Evolutionary conservation across 2,888 invertebrate genomes (phyloP), one percentile per base, ranked within the genome.

Genomic region (Stenotaenia linearis): DNA sequence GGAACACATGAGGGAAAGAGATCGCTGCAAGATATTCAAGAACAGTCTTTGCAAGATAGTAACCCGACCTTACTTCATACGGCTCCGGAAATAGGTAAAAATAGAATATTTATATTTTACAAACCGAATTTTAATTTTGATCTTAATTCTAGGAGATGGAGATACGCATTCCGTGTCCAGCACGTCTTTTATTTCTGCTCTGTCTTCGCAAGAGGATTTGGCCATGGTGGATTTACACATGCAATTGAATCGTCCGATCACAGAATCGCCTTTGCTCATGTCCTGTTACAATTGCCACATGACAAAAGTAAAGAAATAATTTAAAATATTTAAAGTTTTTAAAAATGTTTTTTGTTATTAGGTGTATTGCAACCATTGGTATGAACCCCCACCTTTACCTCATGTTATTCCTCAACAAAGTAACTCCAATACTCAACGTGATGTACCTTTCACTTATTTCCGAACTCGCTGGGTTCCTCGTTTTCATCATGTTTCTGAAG

Each of bases 261-360:
- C 95, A 6, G 95, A 97, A 84, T 97, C 97, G 0, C 96, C 97
- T 0, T 88, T 98, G 78, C 88, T 98, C 0, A 96, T 98, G 95
- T 93, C 96, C 4, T 96, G 96, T 84, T 98, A 98, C 85, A 91
- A 94, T 85, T 92, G 92, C 83, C 96, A 97, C 86, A 88, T 98
- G 84, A 95, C 96, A 2, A 96, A 96, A 87, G 92, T 92, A 83
- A 40, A 76, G 0, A 32, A 40, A 35, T 35, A n/a, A n/a, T 40
- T 3, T 40, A 32, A 32, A 32, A 79, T 50, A 12, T 6, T 32
- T 6, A 32, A 32, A 32, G 9, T n/a, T n/a, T n/a, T n/a, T n/a
- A 37, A 37, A 37, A 40, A 40, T 10, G n/a, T 23, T 61, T 81
- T n/a, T n/a, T n/a, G n/a, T 6, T 81, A 88, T 88, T 40, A 40